phyloP scores from a whole-genome alignment of 2,113 vertebrate species.

The Cichladusa arquata region DNA sequence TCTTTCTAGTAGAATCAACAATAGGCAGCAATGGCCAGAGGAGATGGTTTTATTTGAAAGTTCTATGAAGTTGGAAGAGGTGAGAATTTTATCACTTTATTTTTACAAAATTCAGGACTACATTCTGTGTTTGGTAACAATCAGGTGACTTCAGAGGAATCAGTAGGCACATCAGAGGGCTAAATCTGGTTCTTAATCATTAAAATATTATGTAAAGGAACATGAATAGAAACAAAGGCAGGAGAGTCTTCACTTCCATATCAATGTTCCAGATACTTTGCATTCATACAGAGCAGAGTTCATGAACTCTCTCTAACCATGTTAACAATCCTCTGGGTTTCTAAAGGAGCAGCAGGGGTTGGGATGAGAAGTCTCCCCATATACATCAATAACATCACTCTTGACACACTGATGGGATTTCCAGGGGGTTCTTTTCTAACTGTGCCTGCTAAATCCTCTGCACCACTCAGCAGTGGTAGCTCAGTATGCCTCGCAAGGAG shows the following conservation, averaged over 20 bases:
- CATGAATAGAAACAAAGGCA: constrained; percentile 67
- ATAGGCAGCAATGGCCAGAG: neutral
- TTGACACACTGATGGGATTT: constrained; percentile 74
- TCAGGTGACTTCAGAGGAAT: neutral
- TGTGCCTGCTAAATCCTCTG: constrained; percentile 32
- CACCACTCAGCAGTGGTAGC: constrained; percentile 30
- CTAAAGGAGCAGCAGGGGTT: constrained; percentile 80
- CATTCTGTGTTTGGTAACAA: neutral
- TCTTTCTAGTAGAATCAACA: neutral
- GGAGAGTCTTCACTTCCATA: constrained; percentile 70
- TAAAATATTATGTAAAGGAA: constrained; percentile 70
- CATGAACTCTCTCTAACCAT: constrained; percentile 79
- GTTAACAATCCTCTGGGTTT: constrained; percentile 81
- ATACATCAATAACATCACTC: constrained; percentile 78
- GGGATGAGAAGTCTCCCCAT: constrained; percentile 75
- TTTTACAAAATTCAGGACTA: neutral
- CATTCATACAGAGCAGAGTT: constrained; percentile 80
- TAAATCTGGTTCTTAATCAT: constrained; percentile 51
- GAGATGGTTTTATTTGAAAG: neutral
- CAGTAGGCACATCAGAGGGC: constrained; percentile 22
- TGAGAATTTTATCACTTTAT: neutral
- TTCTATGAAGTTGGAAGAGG: neutral
- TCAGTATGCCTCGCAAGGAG: constrained; percentile 21
- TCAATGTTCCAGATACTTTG: constrained; percentile 78
- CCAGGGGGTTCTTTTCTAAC: constrained; percentile 60